These are phyloP conservation scores for Drosophila imparisetae DNA, from an alignment of 2,888 invertebrate genomes.

Conservation along the genomic window DNA sequence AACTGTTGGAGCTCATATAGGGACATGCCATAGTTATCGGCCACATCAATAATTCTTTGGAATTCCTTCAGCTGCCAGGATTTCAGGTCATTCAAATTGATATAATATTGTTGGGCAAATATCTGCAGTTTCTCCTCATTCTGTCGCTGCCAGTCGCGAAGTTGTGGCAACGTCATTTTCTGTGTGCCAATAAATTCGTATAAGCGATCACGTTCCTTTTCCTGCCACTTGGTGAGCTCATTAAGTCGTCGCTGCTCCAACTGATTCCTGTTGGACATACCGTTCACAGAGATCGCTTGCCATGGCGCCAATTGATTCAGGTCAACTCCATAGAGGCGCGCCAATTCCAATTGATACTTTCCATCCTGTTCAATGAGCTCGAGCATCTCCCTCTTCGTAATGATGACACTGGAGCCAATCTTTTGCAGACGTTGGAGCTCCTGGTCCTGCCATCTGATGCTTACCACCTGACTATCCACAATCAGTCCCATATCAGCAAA, in stretches of 20 bases:
- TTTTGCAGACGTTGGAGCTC: conserved; percentile 77
- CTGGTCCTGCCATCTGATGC: conserved; percentile 66
- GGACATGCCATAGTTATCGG: conserved; percentile 74
- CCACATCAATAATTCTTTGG: conserved; percentile 74
- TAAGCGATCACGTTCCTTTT: conserved; percentile 81
- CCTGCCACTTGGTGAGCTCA: conserved; percentile 76
- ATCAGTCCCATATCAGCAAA: conserved; percentile 74
- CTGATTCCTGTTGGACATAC: conserved; percentile 69
- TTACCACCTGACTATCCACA: conserved; percentile 26
- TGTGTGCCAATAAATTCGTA: conserved; percentile 81
- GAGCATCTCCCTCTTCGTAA: conserved; percentile 77
- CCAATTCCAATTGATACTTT: conserved; percentile 72
- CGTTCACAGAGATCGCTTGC: conserved; percentile 68
- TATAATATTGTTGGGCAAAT: conserved; percentile 67
- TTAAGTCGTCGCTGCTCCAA: conserved; percentile 75
- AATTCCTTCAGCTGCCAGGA: conserved; percentile 81
- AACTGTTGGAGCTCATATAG: conserved; percentile 80
- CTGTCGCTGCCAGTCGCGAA: conserved; percentile 80
- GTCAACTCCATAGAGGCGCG: conserved; percentile 68
- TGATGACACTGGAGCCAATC: conserved; percentile 74
- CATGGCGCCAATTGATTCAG: conserved; percentile 68
- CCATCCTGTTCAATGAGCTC: conserved; percentile 75
- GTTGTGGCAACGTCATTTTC: conserved; percentile 70
- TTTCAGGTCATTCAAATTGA: conserved; percentile 69
- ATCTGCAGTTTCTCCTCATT: conserved; percentile 61